Base-by-base conservation (phyloP, 1,140 invertebrate genomes). In the Triops longicaudatus region DNA sequence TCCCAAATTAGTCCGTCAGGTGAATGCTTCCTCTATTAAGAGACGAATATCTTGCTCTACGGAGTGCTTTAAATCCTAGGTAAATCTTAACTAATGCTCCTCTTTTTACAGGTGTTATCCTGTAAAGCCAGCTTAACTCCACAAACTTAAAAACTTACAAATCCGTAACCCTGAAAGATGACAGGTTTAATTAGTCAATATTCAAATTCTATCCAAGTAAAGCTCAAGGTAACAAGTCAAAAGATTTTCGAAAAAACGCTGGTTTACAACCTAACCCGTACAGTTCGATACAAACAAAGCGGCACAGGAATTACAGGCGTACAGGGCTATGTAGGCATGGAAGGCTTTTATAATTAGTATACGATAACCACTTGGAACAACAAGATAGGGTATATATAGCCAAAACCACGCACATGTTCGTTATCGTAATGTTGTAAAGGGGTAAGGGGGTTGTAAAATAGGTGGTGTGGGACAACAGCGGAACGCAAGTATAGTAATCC, bases 271-370 rank as follows among this genome's bases (percentile, higher is more conserved):
- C 50, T 63, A 63, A 63, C 50, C 50, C 50, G 50, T 63, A 63
- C 50, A 63, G 50, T 63, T 63, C 50, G 50, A 63, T 63, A 63
- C 50, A 63, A 63, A 63, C 50, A 63, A 63, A 63, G 50, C 50
- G 50, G 50, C 50, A 63, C 50, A 63, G 50, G 50, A 63, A 63
- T 63, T 63, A 63, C 50, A 63, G 50, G 50, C 50, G 50, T 63
- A 63, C 50, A 63, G 50, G 50, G 50, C 50, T 63, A 63, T 63
- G 50, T 63, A 63, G 50, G 50, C 50, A 63, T 63, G 50, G 50
- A 63, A 63, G 50, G 50, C 50, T 63, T 63, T 63, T 63, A 22
- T 63, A 63, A 63, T 63, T 63, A 63, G 50, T 63, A 63, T 63
- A 63, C 50, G 50, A 63, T 63, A 63, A 63, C 50, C 50, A 63